Evolutionary conservation across 2,888 invertebrate genomes (phyloP), one percentile per base, ranked within the genome.

Genomic region (Papilio elwesi): DNA sequence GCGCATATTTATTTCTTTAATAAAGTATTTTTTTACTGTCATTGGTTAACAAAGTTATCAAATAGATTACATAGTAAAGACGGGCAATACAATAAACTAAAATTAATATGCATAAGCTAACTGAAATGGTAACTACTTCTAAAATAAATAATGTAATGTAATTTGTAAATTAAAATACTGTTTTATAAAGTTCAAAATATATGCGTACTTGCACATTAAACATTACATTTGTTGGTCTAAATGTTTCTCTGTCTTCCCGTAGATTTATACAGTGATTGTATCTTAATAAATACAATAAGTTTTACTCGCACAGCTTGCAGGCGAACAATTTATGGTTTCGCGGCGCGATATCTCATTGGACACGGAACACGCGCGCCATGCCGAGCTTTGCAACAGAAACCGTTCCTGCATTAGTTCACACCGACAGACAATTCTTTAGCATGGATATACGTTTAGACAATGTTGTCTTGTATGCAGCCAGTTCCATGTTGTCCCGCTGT

Each of bases 201-300:
- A 4, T 4, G 2, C 6, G 8, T 43, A 43, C 43, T 43, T 9
- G 7, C 9, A 43, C 43, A 43, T 43, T 43, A 43, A 43, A 59
- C n/a, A 59, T 11, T 43, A 59, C 59, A 59, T 59, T 8, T 59
- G 59, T 59, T 59, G 10, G 59, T 59, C 13, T 57, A 57, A 38
- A 59, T 59, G n/a, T 62, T 62, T n/a, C 59, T 4, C 0, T 43
- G 43, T 43, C 59, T 36, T 57, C 57, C 15, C 43, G 43, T 65
- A 68, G 52, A 70, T 70, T 51, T 63, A 70, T 63, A 47, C 26
- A 13, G 69, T 26, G 69, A 63, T 63, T 38, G 43, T 53, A 71
- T 59, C 49, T 49, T 51, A 66, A 66, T 59, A 66, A 71, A 71
- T 66, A 71, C 66, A 62, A 62, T 71, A 52, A 67, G n/a, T 57